Conservation (phyloP, 2,888 invertebrate genomes). For the Troilus luridus region DNA sequence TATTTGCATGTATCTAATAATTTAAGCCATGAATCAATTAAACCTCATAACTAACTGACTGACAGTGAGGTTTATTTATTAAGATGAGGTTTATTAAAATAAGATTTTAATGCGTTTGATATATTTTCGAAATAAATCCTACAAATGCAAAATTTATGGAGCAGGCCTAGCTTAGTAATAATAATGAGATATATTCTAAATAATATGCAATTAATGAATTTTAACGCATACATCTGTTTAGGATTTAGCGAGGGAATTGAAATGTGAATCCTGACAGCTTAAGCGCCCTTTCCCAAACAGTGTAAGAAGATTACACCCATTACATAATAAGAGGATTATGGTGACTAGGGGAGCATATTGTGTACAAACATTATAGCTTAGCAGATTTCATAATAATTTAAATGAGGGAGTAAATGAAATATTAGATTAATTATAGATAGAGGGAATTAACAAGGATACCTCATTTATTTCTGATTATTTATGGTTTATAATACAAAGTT, state of each 20-base stretch:
- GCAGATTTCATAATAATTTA: neutral
- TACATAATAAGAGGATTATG: constrained; percentile 37
- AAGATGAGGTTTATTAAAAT: no score
- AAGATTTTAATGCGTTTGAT: neutral
- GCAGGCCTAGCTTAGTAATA: neutral
- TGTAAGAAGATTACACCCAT: constrained; percentile 15
- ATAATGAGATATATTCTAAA: neutral
- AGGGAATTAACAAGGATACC: neutral
- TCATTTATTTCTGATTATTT: neutral
- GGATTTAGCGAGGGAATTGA: neutral
- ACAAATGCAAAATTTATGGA: neutral
- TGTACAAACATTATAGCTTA: neutral
- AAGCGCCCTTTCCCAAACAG: neutral
- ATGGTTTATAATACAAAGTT: no score
- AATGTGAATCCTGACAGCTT: constrained; percentile 21
- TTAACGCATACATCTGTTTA: neutral
- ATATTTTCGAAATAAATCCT: neutral
- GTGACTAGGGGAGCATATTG: neutral
- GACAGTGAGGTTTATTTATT: no score
- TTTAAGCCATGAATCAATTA: no score
- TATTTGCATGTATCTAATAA: no score
- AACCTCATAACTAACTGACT: no score
- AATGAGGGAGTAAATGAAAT: neutral
- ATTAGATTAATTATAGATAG: neutral
- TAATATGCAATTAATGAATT: neutral